A percentile compares a stretch with the other conserved stretches of the same genome.
These are phyloP conservation scores for Otus scops DNA, from an alignment of 2,797 vertebrate species.

Conservation along the genomic window DNA sequence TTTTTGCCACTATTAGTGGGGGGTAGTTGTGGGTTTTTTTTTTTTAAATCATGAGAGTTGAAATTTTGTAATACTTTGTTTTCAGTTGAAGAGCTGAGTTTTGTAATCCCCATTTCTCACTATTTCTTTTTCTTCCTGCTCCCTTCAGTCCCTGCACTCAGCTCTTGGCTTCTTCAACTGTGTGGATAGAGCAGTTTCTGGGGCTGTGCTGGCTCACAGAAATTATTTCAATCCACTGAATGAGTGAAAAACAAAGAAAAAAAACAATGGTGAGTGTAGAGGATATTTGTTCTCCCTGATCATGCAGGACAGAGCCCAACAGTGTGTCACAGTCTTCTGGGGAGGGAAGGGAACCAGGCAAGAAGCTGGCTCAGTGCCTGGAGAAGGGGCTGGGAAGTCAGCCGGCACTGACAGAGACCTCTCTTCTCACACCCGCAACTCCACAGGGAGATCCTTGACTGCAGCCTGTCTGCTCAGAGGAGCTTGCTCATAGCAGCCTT, in stretches of 20 bases:
- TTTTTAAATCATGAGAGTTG: neutral
- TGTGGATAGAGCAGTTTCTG: neutral
- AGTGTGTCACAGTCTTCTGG: neutral
- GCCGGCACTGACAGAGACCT: fast-evolving
- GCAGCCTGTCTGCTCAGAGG: neutral
- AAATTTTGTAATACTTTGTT: neutral
- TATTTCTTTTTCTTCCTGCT: neutral
- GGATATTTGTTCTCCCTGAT: neutral
- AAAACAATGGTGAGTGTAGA: fast-evolving
- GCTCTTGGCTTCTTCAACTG: neutral
- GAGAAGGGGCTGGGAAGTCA: neutral
- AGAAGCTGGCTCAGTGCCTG: neutral
- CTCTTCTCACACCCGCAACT: neutral
- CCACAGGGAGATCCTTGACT: neutral
- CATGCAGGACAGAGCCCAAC: neutral
- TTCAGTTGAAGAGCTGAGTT: neutral
- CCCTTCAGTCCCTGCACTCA: neutral
- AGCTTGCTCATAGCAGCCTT: neutral
- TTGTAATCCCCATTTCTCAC: neutral
- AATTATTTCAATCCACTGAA: neutral
- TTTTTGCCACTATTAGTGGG: neutral
- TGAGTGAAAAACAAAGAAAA: neutral
- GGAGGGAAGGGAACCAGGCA: neutral
- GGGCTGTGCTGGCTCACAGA: neutral
- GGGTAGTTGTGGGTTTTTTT: too few species aligned